A percentile compares a stretch with the other conserved stretches of the same genome.
These are phyloP conservation scores for Charaxes varanes DNA, from an alignment of 1,140 invertebrate genomes.

Conservation along the genomic window DNA sequence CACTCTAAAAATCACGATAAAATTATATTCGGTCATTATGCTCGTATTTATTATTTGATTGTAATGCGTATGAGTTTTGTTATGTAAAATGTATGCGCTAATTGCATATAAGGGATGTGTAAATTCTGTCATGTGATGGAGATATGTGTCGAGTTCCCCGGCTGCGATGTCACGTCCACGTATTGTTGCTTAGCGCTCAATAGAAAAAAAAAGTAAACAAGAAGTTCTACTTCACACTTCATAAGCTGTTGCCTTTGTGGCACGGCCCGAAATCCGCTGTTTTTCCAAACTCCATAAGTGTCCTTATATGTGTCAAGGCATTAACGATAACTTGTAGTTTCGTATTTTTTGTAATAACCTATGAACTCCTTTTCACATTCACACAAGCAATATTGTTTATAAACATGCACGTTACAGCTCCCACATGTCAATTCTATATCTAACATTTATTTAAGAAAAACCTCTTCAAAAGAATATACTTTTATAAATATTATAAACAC, in stretches of 20 bases:
- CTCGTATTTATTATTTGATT: background rate
- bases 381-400: too few relatives aligned
- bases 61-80: background rate
- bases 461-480: too few relatives aligned
- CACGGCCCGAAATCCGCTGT: slow-evolving; percentile 1
- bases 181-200: slow-evolving; percentile 11
- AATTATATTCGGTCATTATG: too few relatives aligned
- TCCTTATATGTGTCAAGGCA: slow-evolving; percentile 2
- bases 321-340: too few relatives aligned
- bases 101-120: slow-evolving; percentile 1
- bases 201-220: slow-evolving; percentile 14
- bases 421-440: too few relatives aligned
- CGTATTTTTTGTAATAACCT: too few relatives aligned
- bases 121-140: slow-evolving; percentile 15
- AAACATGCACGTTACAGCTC: too few relatives aligned
- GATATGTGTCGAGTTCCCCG: slow-evolving; percentile 3
- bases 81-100: background rate
- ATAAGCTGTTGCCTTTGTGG: slow-evolving; percentile 6
- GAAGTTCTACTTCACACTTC: slow-evolving; percentile 11
- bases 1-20: too few relatives aligned
- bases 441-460: too few relatives aligned
- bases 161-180: slow-evolving; percentile 14
- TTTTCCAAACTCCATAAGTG: background rate
- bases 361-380: too few relatives aligned
- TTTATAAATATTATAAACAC: too few relatives aligned